Evolutionary conservation across 1,140 invertebrate species (phyloP), one percentile per base, ranked within the genome.

Genomic region (Microplitis demolitor): DNA sequence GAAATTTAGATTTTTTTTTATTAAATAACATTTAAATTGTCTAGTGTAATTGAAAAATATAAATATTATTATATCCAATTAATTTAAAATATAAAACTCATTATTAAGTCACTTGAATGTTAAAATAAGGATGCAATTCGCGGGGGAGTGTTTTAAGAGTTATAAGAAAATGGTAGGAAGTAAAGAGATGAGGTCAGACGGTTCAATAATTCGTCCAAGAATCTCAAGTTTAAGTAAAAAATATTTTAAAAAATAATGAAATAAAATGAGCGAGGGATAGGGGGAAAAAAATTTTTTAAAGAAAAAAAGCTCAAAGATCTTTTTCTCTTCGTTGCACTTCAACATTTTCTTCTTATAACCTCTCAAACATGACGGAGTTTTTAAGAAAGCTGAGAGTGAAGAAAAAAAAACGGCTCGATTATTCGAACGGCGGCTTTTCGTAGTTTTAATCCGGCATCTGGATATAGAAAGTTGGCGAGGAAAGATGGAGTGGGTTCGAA

Each of bases 31-130:
- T 24, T 24, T 24, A 24, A 24, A 24, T 24, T 0, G 24, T 24
- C 24, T 24, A 24, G 24, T 24, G 24, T 24, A 24, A 24, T 24
- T 24, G 0, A 24, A 24, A 24, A 24, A 24, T 24, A 24, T 1
- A 24, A 24, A 24, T 24, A 24, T 24, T 24, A 24, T 24, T 24
- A 24, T 45, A 45, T 45, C 39, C 39, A 45, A 45, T 45, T 45
- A 45, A 45, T 11, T 45, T 45, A 9, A 3, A 3, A 45, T 1
- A 45, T 9, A 58, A 69, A 63, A 60, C 31, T 62, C 56, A 72
- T 66, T 82, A 83, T 82, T 81, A 79, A 83, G 80, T 83, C 79
- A 74, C 78, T 76, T 83, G 83, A 83, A 84, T 83, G 80, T 80
- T 83, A 83, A 84, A 82, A 71, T 58, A 62, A 73, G 66, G 37